Percentiles rank a stretch among this genome's conserved stretches.
Evolutionary conservation across 2,888 invertebrate genomes (phyloP).

Genomic region (Athripsodes cinereus): DNA sequence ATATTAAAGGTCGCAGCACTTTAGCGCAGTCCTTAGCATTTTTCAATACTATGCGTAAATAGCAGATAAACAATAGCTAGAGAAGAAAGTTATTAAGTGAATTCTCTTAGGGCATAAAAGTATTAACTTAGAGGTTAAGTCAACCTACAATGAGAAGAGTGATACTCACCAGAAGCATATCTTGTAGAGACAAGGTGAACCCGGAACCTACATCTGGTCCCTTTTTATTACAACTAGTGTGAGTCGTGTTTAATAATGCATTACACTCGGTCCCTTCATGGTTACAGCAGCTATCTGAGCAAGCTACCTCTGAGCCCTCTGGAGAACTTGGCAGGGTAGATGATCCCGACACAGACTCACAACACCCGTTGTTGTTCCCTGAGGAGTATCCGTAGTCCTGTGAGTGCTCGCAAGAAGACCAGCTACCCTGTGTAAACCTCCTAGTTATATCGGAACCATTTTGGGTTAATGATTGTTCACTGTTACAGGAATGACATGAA

Average conservation of each 20-base stretch:
- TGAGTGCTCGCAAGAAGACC: conserved; percentile 62
- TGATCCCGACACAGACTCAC: conserved; percentile 60
- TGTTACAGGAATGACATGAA: conserved; percentile 47
- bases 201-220: conserved; percentile 43
- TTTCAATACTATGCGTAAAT: no score
- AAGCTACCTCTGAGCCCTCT: conserved; percentile 85
- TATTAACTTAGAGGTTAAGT: no score
- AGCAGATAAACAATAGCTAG: no score
- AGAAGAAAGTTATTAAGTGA: no score
- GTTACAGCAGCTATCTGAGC: conserved; percentile 83
- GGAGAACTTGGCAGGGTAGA: conserved; percentile 80
- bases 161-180: conserved; percentile 69
- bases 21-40: no score
- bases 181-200: conserved; percentile 60
- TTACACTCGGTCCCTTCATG: conserved; percentile 54
- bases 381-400: conserved; percentile 88
- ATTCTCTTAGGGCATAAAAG: no score
- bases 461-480: conserved; percentile 38
- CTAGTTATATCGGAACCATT: conserved; percentile 34
- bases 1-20: no score
- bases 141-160: background rate
- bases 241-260: background rate
- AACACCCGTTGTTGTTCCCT: conserved; percentile 69
- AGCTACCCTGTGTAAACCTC: conserved; percentile 47
- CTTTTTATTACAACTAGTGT: conserved; percentile 20